Percentiles rank a stretch among this genome's conserved stretches.
Conservation (phyloP, 2,888 invertebrate species). For the Rhogogaster chlorosoma region DNA sequence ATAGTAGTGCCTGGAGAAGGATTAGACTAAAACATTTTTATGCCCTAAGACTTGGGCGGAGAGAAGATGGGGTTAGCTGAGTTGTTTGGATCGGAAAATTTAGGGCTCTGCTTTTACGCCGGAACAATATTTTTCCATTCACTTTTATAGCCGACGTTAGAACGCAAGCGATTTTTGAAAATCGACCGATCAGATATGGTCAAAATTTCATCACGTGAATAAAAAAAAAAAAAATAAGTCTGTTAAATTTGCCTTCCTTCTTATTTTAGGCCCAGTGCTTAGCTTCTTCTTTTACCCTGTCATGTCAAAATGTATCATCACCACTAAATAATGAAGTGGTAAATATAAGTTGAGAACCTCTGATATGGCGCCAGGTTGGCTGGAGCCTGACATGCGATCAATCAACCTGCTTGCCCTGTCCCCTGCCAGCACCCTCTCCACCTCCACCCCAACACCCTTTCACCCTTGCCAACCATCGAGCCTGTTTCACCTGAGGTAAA, state of each 20-base stretch:
- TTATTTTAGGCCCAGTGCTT: neutral
- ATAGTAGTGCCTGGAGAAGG: conserved; percentile 32
- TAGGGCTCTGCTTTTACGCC: neutral
- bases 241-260: neutral
- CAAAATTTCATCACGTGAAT: neutral
- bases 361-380: conserved; percentile 75
- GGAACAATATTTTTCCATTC: neutral
- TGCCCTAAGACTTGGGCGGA: neutral
- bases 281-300: neutral
- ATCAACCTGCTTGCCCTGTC: conserved; percentile 72
- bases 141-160: neutral
- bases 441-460: conserved; percentile 44
- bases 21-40: conserved; percentile 29
- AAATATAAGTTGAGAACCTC: conserved; percentile 68
- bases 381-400: conserved; percentile 76
- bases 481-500: conserved; percentile 52
- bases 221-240: neutral
- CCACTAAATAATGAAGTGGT: conserved; percentile 24
- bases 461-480: conserved; percentile 41
- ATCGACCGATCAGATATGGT: neutral
- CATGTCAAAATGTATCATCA: neutral
- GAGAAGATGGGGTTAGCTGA: conserved; percentile 17
- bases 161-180: neutral
- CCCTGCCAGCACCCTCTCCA: conserved; percentile 58
- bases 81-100: neutral